Percentiles rank a stretch among this genome's conserved stretches.
Conservation (phyloP, 1,140 invertebrate species). For the Oryctes rhinoceros region DNA sequence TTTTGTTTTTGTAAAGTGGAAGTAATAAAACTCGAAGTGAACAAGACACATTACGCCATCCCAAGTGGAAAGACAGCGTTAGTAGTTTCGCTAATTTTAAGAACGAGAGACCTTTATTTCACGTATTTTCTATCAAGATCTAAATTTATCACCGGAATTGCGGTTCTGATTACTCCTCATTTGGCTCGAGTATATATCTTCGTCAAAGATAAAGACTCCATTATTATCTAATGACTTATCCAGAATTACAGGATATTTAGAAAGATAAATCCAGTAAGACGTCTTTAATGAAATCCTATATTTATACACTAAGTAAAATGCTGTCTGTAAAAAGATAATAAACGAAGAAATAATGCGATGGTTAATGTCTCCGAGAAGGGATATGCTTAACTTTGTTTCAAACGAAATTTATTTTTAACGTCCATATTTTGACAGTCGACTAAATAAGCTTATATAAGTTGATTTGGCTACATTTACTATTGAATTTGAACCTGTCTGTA, state of each 20-base stretch:
- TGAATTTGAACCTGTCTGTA: no score
- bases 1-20: no score
- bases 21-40: no score
- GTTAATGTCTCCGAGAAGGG: not conserved
- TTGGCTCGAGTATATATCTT: not conserved
- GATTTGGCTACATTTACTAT: no score
- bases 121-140: not conserved
- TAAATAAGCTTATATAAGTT: no score
- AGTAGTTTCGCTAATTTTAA: not conserved
- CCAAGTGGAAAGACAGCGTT: not conserved
- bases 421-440: no score
- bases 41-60: no score
- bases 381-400: not conserved
- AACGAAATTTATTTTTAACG: no score
- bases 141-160: constrained; percentile 11
- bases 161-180: constrained; percentile 1
- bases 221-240: not conserved
- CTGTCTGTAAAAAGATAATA: not conserved
- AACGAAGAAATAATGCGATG: not conserved
- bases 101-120: not conserved
- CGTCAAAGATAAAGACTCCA: not conserved
- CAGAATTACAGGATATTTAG: not conserved
- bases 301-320: not conserved
- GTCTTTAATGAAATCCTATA: not conserved
- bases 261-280: not conserved